Evolutionary conservation across 2,888 invertebrate species (phyloP), one percentile per base, ranked within the genome.

Genomic region (Clunio marinus): DNA sequence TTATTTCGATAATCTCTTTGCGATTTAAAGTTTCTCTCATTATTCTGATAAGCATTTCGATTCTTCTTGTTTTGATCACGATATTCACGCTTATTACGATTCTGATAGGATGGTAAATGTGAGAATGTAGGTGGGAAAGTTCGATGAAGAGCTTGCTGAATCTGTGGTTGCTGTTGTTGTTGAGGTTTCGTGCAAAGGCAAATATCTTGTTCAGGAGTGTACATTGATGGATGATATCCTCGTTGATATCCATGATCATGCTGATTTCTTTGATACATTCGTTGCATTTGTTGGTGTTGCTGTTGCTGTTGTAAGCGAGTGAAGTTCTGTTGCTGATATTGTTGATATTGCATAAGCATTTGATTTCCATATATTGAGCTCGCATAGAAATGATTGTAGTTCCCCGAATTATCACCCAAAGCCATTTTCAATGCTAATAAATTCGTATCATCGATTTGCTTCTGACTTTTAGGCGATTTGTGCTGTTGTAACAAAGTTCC

Each of bases 341-440:
- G 37, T 17, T 59, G 59, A 22, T 28, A 35, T 2, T 41, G 63
- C 17, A 27, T n/a, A 37, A 59, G 13, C 24, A 60, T 24, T 15
- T 45, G 63, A 63, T 60, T 60, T 17, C 37, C 37, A 35, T 60
- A 60, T 10, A 37, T 41, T 1, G 24, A 10, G 13, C 58, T 20
- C 10, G 58, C 17, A 32, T 58, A 58, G 20, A 60, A 60, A 20
- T 60, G 60, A 13, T 20, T 41, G 37, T 45, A 63, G 24, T 63
- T 27, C 10, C 41, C 20, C 5, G 63, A 45, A 20, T 45, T 63
- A 27, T 63, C 63, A 17, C 63, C 46, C 15, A 63, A 63, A 15
- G 45, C 46, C 17, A 63, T 27, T 20, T 62, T 62, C 5, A 63
- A 13, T n/a, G 57, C 17, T 1, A 37, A 8, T 7, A 25, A n/a